Evolutionary conservation across 2,113 vertebrate genomes (phyloP).

Genomic region (Prochilodus magdalenae): DNA sequence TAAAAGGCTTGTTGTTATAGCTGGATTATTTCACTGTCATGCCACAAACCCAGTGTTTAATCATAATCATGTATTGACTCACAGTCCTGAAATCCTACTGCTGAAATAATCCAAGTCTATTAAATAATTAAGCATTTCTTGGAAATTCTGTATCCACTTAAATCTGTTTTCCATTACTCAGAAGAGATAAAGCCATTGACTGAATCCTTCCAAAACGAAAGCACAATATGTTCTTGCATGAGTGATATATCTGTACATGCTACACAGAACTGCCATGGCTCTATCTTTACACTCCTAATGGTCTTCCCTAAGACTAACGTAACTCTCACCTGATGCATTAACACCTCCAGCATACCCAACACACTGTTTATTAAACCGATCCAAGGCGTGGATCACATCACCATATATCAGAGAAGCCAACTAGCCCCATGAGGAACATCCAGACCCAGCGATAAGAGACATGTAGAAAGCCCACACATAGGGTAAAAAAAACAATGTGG

Average conservation of each 20-base stretch:
- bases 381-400: background rate
- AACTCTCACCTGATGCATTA: slow-evolving; percentile 15
- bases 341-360: slow-evolving; percentile 15
- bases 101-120: background rate
- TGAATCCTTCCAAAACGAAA: background rate
- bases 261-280: background rate
- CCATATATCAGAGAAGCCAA: background rate
- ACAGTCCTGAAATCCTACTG: background rate
- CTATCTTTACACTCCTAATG: slow-evolving; percentile 1
- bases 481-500: background rate
- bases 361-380: background rate
- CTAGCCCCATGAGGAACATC: background rate
- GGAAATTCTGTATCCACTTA: background rate
- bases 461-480: background rate
- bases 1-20: background rate
- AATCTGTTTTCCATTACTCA: background rate
- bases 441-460: background rate
- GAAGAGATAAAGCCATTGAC: background rate
- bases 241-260: background rate
- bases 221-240: background rate
- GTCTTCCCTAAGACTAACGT: background rate
- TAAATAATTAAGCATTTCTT: background rate
- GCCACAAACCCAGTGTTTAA: background rate
- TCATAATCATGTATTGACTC: background rate
- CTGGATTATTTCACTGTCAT: background rate